These are phyloP conservation scores for Caerostris extrusa DNA, from an alignment of 1,140 invertebrate species.

Conservation along the genomic window DNA sequence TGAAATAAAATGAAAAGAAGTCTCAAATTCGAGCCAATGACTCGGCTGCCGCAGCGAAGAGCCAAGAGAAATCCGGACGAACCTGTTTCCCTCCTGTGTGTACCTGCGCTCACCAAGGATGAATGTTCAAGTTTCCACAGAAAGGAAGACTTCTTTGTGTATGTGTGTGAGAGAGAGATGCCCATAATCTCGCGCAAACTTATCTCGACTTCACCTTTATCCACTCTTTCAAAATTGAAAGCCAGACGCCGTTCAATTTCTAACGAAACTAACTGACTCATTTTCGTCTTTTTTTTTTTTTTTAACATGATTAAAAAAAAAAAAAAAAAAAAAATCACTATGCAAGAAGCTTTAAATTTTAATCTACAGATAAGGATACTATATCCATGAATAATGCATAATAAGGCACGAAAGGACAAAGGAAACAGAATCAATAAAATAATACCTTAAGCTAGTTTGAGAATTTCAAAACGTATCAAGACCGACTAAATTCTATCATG, in stretches of 20 bases:
- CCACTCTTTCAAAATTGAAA: neutral
- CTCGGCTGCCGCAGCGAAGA: neutral
- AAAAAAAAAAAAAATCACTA: no score
- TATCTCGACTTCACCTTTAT: neutral
- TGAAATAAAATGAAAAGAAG: neutral
- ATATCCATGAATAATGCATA: no score
- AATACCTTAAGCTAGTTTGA: no score
- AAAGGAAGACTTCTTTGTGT: neutral
- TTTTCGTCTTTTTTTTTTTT: neutral
- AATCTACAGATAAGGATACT: no score
- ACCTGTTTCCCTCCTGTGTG: neutral
- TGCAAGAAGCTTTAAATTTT: no score
- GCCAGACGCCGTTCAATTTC: neutral
- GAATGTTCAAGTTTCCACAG: neutral
- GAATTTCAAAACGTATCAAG: no score
- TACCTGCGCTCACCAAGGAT: neutral
- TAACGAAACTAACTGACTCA: no score
- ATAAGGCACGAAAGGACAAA: no score
- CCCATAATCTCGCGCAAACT: neutral
- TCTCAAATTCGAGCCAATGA: neutral
- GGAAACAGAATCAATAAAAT: no score
- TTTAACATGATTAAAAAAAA: no score
- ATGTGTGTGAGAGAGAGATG: neutral
- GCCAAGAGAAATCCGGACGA: neutral
- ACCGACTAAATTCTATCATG: no score